Conservation (phyloP, 2,797 vertebrate species). For the Urophycis tenuis region DNA sequence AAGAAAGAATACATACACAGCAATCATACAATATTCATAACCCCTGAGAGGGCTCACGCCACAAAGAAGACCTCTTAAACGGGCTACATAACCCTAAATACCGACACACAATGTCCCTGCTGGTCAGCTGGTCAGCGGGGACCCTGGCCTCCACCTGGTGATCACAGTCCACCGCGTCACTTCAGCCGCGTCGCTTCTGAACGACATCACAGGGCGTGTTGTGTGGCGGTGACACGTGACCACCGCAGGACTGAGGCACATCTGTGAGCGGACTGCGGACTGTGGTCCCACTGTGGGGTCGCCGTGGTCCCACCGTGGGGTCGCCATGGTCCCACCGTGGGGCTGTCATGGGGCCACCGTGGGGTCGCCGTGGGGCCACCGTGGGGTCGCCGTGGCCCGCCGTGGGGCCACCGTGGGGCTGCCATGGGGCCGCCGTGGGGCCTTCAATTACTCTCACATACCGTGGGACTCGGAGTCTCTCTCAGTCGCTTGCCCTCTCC, state of each 20-base stretch:
- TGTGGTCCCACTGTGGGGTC: conserved; percentile 8
- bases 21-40: not conserved
- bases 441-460: conserved; percentile 31
- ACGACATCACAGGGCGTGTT: no score
- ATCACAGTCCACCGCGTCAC: not conserved
- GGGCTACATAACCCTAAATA: no score
- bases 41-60: not conserved
- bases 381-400: no score
- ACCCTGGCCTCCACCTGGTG: no score
- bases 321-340: not conserved
- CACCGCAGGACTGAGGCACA: no score
- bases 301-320: not conserved
- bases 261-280: no score
- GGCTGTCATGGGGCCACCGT: no score
- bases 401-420: no score
- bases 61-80: no score
- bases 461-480: conserved; percentile 35
- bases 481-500: conserved; percentile 14
- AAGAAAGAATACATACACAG: not conserved
- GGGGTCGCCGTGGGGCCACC: not conserved
- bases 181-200: not conserved
- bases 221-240: no score
- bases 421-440: not conserved
- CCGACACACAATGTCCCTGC: not conserved
- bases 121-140: no score